Evolutionary conservation across 2,888 invertebrate species (phyloP).

Genomic region (Drosophila aldrichi): DNA sequence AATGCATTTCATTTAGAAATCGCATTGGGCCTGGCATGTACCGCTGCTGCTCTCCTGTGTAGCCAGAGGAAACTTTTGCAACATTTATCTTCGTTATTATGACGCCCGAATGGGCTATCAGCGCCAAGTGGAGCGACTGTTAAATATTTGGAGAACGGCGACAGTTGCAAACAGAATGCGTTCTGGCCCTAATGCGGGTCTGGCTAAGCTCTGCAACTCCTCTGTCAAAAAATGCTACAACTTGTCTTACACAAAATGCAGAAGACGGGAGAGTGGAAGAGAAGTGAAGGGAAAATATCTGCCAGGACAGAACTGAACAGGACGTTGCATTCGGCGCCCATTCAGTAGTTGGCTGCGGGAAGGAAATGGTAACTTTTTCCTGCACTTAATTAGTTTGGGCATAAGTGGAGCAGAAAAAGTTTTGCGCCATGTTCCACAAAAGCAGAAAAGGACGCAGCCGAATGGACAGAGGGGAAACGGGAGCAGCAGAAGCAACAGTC

Average conservation of each 20-base stretch:
- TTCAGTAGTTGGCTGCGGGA: conserved; percentile 55
- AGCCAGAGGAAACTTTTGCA: conserved; percentile 64
- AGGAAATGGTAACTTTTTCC: conserved; percentile 81
- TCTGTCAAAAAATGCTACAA: conserved; percentile 67
- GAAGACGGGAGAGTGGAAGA: not conserved
- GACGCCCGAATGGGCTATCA: conserved; percentile 81
- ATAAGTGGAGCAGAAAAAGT: conserved; percentile 81
- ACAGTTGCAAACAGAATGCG: conserved; percentile 58
- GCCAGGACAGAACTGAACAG: not conserved
- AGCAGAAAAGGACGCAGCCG: conserved; percentile 34
- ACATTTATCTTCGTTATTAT: conserved; percentile 82
- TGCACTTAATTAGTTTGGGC: conserved; percentile 82
- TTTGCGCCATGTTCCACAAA: conserved; percentile 61
- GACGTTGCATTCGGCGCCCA: conserved; percentile 37
- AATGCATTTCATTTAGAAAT: conserved; percentile 66
- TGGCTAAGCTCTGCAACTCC: conserved; percentile 38
- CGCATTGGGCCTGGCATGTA: conserved; percentile 21
- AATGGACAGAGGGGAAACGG: conserved; percentile 7
- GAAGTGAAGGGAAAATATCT: not conserved
- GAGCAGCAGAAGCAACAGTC: conserved; percentile 2
- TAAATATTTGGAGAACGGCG: conserved; percentile 70
- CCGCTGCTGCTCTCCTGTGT: conserved; percentile 19
- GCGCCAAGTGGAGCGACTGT: conserved; percentile 72
- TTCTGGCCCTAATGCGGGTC: conserved; percentile 48
- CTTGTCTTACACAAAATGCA: conserved; percentile 61